These are phyloP conservation scores for Drosophila falleni DNA, from an alignment of 2,888 invertebrate genomes.

Conservation along the genomic window DNA sequence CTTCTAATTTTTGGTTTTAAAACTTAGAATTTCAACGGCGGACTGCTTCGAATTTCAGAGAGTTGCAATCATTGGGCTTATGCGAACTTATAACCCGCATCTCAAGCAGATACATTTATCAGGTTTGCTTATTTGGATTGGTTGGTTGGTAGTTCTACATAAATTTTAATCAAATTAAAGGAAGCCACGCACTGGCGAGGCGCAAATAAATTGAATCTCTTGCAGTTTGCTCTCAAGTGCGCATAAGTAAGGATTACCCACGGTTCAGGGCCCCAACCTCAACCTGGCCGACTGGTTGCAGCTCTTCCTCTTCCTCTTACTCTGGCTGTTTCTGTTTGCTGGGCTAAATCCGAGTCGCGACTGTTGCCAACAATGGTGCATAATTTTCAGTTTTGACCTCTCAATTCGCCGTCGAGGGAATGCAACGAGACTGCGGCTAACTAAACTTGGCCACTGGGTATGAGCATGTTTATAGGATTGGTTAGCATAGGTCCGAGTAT, in stretches of 20 bases:
- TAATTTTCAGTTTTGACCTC: conserved; percentile 82
- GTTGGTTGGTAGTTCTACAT: conserved; percentile 63
- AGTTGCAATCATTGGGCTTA: conserved; percentile 12
- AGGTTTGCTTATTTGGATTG: conserved; percentile 26
- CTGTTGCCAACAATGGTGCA: conserved; percentile 71
- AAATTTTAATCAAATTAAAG: conserved; percentile 83
- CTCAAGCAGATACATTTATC: conserved; percentile 30
- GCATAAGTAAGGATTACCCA: conserved; percentile 79
- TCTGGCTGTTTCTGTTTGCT: not conserved
- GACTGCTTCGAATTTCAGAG: not conserved
- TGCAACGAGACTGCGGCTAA: conserved; percentile 28
- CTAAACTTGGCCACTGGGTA: conserved; percentile 44
- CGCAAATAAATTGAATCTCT: conserved; percentile 68
- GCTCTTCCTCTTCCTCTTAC: not conserved
- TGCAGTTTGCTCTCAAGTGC: conserved; percentile 41
- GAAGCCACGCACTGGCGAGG: conserved; percentile 58
- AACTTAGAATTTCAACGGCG: no score
- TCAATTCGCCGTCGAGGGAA: conserved; percentile 77
- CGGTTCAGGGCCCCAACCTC: conserved; percentile 26
- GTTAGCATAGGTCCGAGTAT: not conserved
- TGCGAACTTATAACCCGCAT: conserved; percentile 19
- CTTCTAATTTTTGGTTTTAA: no score
- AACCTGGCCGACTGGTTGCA: conserved; percentile 11
- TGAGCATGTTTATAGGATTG: conserved; percentile 12
- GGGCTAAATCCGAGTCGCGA: conserved; percentile 39